Evolutionary conservation across 2,888 invertebrate genomes (phyloP).

Genomic region (Chrysomela aeneicollis): DNA sequence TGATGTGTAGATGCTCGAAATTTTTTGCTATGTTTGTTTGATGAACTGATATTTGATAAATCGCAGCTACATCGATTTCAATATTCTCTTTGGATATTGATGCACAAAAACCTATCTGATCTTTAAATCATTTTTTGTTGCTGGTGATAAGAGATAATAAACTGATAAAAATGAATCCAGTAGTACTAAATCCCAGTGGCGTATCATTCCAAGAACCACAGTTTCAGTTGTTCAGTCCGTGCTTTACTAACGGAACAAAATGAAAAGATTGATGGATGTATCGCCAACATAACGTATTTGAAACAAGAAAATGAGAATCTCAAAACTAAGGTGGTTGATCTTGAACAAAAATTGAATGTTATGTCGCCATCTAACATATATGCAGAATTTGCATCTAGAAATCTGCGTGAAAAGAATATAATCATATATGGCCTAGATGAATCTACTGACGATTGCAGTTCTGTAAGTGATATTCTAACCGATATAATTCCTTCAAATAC

Average conservation of each 20-base stretch:
- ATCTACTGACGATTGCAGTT: not conserved
- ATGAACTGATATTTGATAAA: no score
- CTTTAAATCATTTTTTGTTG: no score
- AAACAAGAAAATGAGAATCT: conserved; percentile 1
- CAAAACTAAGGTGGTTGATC: not conserved
- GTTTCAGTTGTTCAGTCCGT: not conserved
- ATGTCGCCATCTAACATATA: not conserved
- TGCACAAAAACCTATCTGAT: no score
- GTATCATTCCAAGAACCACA: no score
- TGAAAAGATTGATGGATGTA: not conserved
- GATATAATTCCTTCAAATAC: not conserved
- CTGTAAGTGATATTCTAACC: not conserved
- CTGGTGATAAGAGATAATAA: no score
- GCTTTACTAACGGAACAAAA: not conserved
- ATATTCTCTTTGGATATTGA: no score
- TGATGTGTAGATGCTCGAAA: no score
- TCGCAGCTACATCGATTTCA: no score
- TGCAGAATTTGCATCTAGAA: not conserved
- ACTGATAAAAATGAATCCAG: no score
- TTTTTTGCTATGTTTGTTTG: no score
- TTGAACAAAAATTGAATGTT: not conserved
- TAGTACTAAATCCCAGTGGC: no score
- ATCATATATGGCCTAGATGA: not conserved
- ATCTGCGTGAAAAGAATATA: no score
- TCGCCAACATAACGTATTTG: not conserved